Base-by-base conservation (phyloP, 2,888 invertebrate genomes). In the Cantharis lateralis region DNA sequence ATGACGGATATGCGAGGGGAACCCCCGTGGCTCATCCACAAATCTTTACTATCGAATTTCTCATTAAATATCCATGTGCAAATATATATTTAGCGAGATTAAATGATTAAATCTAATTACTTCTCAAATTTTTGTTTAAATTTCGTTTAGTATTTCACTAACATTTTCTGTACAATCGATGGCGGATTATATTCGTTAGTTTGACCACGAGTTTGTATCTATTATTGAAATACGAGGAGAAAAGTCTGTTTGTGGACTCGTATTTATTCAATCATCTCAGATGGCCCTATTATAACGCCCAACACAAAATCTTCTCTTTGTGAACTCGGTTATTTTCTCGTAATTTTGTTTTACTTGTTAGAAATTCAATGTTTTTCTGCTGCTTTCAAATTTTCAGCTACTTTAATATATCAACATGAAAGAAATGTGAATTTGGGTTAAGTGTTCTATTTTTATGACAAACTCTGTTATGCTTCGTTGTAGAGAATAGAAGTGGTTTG, bases 1-100 rank as follows among this genome's bases (percentile, higher is more conserved):
- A 82, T 81, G 80, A 80, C 62, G 77, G 70, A 71, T 74, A 68
- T 76, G n/a, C 70, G 13, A 72, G 76, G 79, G 79, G 75, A 72
- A 76, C 79, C 75, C 77, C 77, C 75, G 80, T 68, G 62, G 74
- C 13, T 15, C 24, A 10, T 62, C 16, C 32, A 18, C 48, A 71
- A 74, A 74, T 77, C 74, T 71, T 63, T 32, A 48, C 20, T 75
- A 70, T 75, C 75, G 68, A 16, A 20, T 75, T 75, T 75, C 75
- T 71, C 70, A 62, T 48, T 48, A 48, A 48, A n/a, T 32, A 13
- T 13, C 13, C 7, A 11, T 32, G 32, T 48, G 48, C n/a, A 48
- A 48, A 48, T 48, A 48, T 48, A 48, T 48, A n/a, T 48, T 48
- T 48, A 48, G n/a, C 9, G 48, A 48, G 48, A 48, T 48, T 48